phyloP scores from a whole-genome alignment of 2,113 vertebrate species.

The Deroptyus accipitrinus region DNA sequence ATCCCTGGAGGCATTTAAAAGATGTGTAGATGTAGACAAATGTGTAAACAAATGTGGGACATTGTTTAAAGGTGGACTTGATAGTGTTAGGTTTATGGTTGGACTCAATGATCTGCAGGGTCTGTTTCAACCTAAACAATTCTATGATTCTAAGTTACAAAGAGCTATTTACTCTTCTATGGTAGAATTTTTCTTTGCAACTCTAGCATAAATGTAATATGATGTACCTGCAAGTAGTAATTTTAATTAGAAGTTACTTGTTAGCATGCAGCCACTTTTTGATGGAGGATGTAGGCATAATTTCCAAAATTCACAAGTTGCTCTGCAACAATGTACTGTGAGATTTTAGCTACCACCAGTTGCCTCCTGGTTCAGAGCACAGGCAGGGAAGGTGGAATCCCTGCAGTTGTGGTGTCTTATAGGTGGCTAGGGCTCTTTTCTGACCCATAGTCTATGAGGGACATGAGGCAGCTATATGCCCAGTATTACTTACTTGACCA shows the following conservation, averaged over 20 bases:
- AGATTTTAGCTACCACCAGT: neutral
- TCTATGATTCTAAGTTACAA: neutral
- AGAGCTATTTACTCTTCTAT: neutral
- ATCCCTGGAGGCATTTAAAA: neutral
- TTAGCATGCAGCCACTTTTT: neutral
- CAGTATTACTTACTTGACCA: neutral
- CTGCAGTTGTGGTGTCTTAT: accelerated
- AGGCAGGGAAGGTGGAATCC: neutral
- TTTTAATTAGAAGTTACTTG: neutral
- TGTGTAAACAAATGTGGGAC: no score
- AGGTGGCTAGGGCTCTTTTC: neutral
- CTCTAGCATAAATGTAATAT: neutral
- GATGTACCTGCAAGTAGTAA: neutral
- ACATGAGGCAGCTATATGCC: neutral
- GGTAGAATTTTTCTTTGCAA: neutral
- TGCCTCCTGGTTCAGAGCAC: neutral
- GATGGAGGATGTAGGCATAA: neutral
- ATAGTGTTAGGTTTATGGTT: neutral
- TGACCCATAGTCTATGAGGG: accelerated
- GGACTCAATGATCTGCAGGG: neutral
- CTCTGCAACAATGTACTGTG: neutral
- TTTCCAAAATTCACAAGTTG: neutral
- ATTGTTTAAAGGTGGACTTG: neutral
- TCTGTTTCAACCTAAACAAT: neutral
- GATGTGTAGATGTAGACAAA: accelerated